Conservation (phyloP, 92 coral and sea anemone species). For the Palythoa grandiflora region DNA sequence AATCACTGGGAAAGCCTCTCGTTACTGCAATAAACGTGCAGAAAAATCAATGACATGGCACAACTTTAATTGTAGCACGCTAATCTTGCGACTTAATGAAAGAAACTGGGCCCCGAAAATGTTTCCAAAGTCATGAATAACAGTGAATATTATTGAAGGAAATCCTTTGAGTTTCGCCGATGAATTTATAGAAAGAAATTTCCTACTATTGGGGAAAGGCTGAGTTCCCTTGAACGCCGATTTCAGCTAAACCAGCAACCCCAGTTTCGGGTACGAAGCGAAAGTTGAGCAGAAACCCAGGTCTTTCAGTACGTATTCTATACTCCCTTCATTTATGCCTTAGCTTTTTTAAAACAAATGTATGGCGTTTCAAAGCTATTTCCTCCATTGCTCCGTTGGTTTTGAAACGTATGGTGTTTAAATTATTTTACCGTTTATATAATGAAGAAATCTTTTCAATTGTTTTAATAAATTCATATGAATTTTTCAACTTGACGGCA, state of each 20-base stretch:
- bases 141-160: background rate
- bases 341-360: background rate
- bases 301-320: background rate
- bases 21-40: no score
- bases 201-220: background rate
- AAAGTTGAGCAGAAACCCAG: background rate
- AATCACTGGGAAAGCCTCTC: no score
- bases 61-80: no score
- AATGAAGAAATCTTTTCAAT: no score
- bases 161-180: background rate
- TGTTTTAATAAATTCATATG: no score
- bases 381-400: background rate
- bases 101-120: no score
- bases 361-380: background rate
- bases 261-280: background rate
- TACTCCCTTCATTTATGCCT: background rate
- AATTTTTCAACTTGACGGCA: background rate
- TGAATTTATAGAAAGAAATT: background rate
- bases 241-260: background rate
- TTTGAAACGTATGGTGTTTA: background rate
- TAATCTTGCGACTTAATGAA: no score
- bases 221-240: background rate
- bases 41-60: no score
- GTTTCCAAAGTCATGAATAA: no score
- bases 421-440: background rate